Evolutionary conservation across 2,888 invertebrate genomes (phyloP).

Genomic region (Minunthozetes semirufus): DNA sequence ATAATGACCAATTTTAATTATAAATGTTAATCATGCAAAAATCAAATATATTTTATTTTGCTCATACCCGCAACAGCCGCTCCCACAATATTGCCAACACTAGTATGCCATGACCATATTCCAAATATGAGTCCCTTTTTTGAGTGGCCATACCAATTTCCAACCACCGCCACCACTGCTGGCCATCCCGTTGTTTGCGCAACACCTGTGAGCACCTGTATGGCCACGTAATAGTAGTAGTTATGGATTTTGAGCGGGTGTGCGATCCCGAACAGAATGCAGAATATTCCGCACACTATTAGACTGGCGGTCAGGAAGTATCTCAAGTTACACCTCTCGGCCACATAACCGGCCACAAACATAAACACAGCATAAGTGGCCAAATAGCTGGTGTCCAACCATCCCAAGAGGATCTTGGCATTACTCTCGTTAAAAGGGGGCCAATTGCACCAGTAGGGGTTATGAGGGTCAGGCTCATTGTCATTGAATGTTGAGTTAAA

Average conservation of each 20-base stretch:
- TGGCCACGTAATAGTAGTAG: constrained; percentile 68
- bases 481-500: not conserved
- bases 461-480: not conserved
- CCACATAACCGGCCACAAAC: constrained; percentile 81
- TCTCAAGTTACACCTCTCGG: constrained; percentile 80
- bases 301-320: constrained; percentile 87
- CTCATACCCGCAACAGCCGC: constrained; percentile 72
- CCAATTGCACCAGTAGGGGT: constrained; percentile 28
- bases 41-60: too few relatives aligned
- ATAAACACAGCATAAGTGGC: constrained; percentile 87
- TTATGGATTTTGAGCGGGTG: constrained; percentile 71
- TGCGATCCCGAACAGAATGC: constrained; percentile 81
- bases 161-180: constrained; percentile 82
- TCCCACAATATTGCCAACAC: constrained; percentile 88
- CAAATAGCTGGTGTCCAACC: constrained; percentile 81
- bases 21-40: too few relatives aligned
- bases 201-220: constrained; percentile 58
- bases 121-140: constrained; percentile 71
- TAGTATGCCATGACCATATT: constrained; percentile 94
- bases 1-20: too few relatives aligned
- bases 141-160: constrained; percentile 84
- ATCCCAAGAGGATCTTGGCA: not conserved
- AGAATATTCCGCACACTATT: constrained; percentile 75
- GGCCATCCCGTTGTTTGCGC: constrained; percentile 95
- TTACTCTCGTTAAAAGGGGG: constrained; percentile 19